Conservation (phyloP, 2,797 vertebrate genomes). For the Champsocephalus esox region DNA sequence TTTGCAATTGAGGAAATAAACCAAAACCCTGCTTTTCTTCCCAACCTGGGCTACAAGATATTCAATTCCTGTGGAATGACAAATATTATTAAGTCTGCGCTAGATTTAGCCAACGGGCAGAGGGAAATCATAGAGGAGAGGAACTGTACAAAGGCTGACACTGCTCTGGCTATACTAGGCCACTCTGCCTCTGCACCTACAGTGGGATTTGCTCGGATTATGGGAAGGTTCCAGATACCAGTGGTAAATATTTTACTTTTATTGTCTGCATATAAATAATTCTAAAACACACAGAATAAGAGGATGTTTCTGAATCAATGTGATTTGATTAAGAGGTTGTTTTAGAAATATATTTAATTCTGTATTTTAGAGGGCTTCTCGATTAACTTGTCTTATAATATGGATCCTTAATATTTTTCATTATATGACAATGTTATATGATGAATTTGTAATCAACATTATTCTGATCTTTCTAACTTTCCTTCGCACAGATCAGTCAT, state of each 20-base stretch:
- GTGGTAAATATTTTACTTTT: slow-evolving; percentile 65
- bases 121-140: slow-evolving; percentile 40
- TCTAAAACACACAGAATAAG: too few species aligned
- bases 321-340: slow-evolving; percentile 10
- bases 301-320: not conserved
- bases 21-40: slow-evolving; percentile 61
- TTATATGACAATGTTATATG: not conserved
- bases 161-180: slow-evolving; percentile 71
- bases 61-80: slow-evolving; percentile 76
- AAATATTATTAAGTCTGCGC: slow-evolving; percentile 71
- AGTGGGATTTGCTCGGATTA: slow-evolving; percentile 71
- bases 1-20: slow-evolving; percentile 80
- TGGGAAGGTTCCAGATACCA: slow-evolving; percentile 75
- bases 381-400: not conserved
- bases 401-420: not conserved
- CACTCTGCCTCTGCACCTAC: slow-evolving; percentile 78
- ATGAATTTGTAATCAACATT: not conserved
- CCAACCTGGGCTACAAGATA: slow-evolving; percentile 75
- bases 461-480: not conserved
- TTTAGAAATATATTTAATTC: not conserved
- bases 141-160: slow-evolving; percentile 57
- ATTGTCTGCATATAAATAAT: not conserved
- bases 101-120: slow-evolving; percentile 65
- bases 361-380: not conserved
- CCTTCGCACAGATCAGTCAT: slow-evolving; percentile 67